A percentile compares a stretch with the other conserved stretches of the same genome.
Evolutionary conservation across 2,113 vertebrate genomes (phyloP).

Genomic region (Hippocampus zosterae): DNA sequence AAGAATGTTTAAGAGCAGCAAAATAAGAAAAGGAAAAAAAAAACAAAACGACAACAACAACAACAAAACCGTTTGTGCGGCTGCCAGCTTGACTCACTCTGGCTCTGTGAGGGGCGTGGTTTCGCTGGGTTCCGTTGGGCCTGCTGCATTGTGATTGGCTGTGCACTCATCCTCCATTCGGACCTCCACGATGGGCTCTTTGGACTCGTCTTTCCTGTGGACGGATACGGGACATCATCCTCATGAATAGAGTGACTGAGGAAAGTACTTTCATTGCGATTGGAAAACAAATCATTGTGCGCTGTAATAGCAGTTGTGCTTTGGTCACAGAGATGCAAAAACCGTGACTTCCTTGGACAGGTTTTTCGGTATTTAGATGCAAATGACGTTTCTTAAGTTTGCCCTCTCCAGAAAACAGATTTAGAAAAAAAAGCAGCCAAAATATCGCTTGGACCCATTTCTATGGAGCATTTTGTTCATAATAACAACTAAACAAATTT

Average conservation of each 20-base stretch:
- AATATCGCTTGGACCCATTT: no score
- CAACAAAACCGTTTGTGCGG: slow-evolving; percentile 8
- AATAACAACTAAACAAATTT: no score
- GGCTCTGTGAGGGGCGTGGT: slow-evolving; percentile 95
- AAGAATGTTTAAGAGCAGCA: slow-evolving; percentile 17
- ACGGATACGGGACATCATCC: background rate
- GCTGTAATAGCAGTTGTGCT: no score
- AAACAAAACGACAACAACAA: slow-evolving; percentile 6
- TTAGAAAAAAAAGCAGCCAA: no score
- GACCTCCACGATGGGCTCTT: slow-evolving; percentile 96
- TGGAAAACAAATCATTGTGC: no score
- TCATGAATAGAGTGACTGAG: background rate
- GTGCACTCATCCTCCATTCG: slow-evolving; percentile 89
- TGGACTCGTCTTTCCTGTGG: slow-evolving; percentile 92
- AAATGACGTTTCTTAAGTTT: no score
- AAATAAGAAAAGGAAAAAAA: slow-evolving; percentile 2
- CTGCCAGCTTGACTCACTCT: slow-evolving; percentile 77
- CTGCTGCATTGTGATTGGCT: slow-evolving; percentile 92
- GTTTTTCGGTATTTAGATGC: no score
- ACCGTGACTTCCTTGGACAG: no score
- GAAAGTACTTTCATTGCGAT: no score
- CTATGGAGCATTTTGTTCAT: no score
- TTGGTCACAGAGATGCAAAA: background rate
- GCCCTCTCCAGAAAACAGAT: no score
- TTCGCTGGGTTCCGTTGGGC: slow-evolving; percentile 91